Evolutionary conservation across 1,140 invertebrate genomes (phyloP).

Genomic region (Nomia melanderi): DNA sequence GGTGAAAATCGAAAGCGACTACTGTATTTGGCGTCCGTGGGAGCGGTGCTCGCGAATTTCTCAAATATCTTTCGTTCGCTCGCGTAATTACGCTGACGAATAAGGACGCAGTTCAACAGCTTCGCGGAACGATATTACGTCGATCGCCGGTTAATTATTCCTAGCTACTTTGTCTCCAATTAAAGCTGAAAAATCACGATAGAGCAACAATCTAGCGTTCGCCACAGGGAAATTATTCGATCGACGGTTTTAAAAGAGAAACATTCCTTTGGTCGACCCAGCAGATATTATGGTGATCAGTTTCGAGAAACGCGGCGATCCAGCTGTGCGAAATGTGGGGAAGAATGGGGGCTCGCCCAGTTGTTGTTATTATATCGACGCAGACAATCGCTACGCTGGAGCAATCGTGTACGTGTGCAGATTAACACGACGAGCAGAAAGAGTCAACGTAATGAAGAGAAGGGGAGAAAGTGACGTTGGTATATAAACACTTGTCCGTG

Average conservation of each 20-base stretch:
- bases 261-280: not conserved
- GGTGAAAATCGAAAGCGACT: slow-evolving; percentile 32
- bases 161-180: not conserved
- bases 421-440: slow-evolving; percentile 34
- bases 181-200: not conserved
- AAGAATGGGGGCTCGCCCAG: not conserved
- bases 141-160: not conserved
- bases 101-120: not conserved
- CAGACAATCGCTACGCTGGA: slow-evolving; percentile 12
- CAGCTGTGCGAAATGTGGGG: not conserved
- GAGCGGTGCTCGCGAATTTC: not conserved
- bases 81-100: not conserved
- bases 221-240: not conserved
- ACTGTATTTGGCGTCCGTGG: not conserved
- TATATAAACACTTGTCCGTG: slow-evolving; percentile 80
- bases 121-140: not conserved
- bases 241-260: not conserved
- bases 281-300: not conserved
- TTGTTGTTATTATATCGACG: slow-evolving; percentile 24
- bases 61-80: not conserved
- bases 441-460: slow-evolving; percentile 67
- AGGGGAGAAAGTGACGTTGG: slow-evolving; percentile 78
- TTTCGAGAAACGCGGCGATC: not conserved
- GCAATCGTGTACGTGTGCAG: slow-evolving; percentile 13
- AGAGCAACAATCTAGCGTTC: not conserved